These are phyloP conservation scores for Pseudorhiza aurosa DNA, from an alignment of 30 jellyfish, hydroid and myxozoan species.

Conservation along the genomic window DNA sequence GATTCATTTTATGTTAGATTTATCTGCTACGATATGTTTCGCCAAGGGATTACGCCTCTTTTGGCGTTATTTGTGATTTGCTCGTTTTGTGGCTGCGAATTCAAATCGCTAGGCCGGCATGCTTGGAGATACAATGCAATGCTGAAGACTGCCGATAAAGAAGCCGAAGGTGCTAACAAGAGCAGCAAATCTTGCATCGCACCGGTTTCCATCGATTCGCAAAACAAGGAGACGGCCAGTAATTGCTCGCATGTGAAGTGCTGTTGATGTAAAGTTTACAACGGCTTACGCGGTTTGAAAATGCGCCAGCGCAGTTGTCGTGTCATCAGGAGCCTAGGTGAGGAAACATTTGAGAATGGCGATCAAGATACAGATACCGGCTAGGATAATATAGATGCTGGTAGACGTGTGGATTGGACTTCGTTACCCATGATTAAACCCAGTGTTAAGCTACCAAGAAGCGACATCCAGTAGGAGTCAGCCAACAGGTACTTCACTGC, in stretches of 20 bases:
- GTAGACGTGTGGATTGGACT: background rate
- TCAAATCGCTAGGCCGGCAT: too few relatives aligned
- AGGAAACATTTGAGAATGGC: background rate
- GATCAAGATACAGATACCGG: background rate
- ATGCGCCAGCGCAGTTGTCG: background rate
- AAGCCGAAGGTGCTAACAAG: background rate
- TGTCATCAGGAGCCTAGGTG: background rate
- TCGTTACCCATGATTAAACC: background rate
- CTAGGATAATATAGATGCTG: background rate
- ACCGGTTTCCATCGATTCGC: background rate
- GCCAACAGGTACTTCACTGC: background rate
- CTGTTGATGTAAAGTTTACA: background rate
- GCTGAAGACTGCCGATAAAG: background rate
- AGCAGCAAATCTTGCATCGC: background rate
- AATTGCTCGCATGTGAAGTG: background rate
- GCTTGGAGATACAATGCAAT: background rate
- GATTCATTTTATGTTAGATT: too few relatives aligned
- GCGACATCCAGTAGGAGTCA: background rate
- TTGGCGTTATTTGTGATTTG: background rate
- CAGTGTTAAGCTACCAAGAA: background rate
- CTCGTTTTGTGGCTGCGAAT: conserved; percentile 1
- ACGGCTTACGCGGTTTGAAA: background rate
- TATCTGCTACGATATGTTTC: background rate
- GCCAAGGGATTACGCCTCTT: background rate
- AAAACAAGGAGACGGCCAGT: background rate